phyloP scores from a whole-genome alignment of 2,113 vertebrate species.

The Syrrhaptes paradoxus region DNA sequence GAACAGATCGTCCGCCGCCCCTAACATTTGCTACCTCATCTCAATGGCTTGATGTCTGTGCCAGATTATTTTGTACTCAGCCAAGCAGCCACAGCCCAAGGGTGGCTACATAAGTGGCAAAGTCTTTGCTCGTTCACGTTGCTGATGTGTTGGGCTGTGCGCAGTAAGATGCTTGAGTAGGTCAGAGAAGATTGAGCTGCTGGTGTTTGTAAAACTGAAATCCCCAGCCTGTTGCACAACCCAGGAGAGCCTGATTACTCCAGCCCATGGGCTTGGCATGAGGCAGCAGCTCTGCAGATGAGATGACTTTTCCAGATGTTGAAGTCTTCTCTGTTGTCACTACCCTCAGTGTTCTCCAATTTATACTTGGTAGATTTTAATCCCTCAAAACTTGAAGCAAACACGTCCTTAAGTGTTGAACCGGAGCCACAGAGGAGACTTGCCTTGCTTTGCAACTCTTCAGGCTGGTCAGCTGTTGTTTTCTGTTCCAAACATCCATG shows the following conservation, averaged over 20 bases:
- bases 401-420: not conserved
- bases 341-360: not conserved
- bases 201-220: not conserved
- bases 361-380: not conserved
- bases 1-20: not conserved
- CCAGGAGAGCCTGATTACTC: not conserved
- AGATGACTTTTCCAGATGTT: not conserved
- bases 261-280: not conserved
- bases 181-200: not conserved
- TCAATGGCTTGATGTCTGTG: not conserved
- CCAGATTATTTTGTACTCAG: not conserved
- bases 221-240: no score
- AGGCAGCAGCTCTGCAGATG: not conserved
- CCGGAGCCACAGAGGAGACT: not conserved
- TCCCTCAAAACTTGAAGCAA: not conserved
- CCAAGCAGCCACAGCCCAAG: not conserved
- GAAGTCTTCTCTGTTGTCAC: not conserved
- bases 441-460: not conserved
- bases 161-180: rapidly evolving
- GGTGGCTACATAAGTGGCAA: not conserved
- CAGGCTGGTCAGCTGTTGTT: not conserved
- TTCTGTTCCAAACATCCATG: not conserved
- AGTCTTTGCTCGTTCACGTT: rapidly evolving
- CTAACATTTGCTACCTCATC: not conserved
- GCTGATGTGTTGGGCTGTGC: not conserved